Base-by-base conservation (phyloP, 2,113 vertebrate species). In the Lethenteron reissneri region DNA sequence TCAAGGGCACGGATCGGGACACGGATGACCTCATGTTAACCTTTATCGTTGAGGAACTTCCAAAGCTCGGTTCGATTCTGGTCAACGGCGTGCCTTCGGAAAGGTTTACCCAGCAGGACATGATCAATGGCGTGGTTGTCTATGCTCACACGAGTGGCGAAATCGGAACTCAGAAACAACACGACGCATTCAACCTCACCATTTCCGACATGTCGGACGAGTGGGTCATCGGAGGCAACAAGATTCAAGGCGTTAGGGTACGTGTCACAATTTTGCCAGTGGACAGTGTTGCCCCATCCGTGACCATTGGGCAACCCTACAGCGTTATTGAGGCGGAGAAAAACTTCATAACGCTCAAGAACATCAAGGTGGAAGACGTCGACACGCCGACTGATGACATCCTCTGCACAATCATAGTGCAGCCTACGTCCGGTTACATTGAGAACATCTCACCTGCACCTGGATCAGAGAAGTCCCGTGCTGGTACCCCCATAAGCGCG, bases 371-470 rank as follows among this genome's bases (percentile, higher is more conserved):
- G 10, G 78, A 84, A 70, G 92, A 97, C 74, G 71, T 73, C 0
- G 92, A 97, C 79, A 90, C 88, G 6, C 83, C 83, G 10, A 82
- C 71, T 1, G 88, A 96, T 72, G 90, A 90, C 75, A 82, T 97
- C 72, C 81, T 95, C 56, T 97, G 91, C 76, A 95, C 87, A 2
- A 87, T 97, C 76, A 81, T 95, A 58, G 83, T 86, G 60, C 91
- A 96, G 78, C 85, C 90, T 0, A 80, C 84, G 1, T 88, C 87
- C 6, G 92, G 91, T 1, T 97, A 94, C 3, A 76, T 94, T 13
- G 92, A 97, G 76, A 95, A 96, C 75, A 89, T 94, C 70, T 91
- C 92, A 70, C 91, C 92, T 57, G 88, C 88, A 7, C 89, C 88
- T 3, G 92, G 92, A 70, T 97, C 92, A 56, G 92, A 97, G 76